phyloP scores from a whole-genome alignment of 2,888 invertebrate genomes.

The Muscina levida region DNA sequence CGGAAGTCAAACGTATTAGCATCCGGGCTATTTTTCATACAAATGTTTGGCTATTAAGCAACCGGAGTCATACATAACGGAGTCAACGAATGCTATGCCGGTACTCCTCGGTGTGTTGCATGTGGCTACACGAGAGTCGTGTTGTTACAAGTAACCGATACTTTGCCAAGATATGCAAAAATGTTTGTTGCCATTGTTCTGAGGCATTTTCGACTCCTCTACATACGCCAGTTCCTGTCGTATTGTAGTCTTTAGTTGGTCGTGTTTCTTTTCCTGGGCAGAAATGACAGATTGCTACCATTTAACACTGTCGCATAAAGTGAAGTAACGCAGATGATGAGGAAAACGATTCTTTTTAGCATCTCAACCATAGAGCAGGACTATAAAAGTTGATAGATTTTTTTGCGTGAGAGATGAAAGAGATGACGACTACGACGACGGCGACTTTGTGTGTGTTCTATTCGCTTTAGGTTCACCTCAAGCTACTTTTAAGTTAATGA shows the following conservation, averaged over 20 bases:
- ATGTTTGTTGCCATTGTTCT: slow-evolving; percentile 53
- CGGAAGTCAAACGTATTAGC: slow-evolving; percentile 79
- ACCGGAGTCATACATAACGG: slow-evolving; percentile 40
- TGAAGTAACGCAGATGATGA: slow-evolving; percentile 67
- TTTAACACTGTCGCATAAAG: slow-evolving; percentile 76
- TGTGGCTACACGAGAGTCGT: background rate
- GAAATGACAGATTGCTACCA: slow-evolving; percentile 78
- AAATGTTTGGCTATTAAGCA: slow-evolving; percentile 73
- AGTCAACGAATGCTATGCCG: slow-evolving; percentile 21
- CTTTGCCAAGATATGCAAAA: slow-evolving; percentile 63
- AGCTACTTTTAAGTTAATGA: slow-evolving; percentile 56
- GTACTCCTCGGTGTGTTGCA: slow-evolving; percentile 19
- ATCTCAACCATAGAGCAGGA: slow-evolving; percentile 60
- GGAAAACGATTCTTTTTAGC: slow-evolving; percentile 12
- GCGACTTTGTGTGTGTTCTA: background rate
- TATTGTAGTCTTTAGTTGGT: slow-evolving; percentile 61
- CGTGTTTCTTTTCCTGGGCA: slow-evolving; percentile 60
- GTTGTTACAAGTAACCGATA: slow-evolving; percentile 50
- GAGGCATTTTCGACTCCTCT: too few species aligned
- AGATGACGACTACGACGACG: background rate
- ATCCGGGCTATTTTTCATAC: slow-evolving; percentile 78
- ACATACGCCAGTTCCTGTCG: slow-evolving; percentile 69
- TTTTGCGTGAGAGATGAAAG: slow-evolving; percentile 20
- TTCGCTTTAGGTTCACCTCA: slow-evolving; percentile 51
- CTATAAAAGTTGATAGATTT: slow-evolving; percentile 55